Base-by-base conservation (phyloP, 1,140 invertebrate species). In the Caenorhabditis latens region DNA sequence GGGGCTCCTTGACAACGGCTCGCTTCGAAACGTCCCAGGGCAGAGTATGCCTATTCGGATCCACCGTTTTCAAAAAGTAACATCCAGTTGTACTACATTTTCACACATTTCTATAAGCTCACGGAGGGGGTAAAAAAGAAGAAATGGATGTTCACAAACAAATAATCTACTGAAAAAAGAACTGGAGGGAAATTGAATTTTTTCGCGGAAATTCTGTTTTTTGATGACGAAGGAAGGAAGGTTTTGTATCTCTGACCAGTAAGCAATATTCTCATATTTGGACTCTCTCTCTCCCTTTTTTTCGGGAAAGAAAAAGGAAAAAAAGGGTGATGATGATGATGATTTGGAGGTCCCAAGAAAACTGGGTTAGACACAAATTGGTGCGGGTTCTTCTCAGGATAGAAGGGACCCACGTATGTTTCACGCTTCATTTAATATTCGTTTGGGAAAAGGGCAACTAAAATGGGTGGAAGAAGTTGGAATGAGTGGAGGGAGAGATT, bases 361-460 rank as follows among this genome's bases (percentile, higher is more conserved):
- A 11, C 11, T 11, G 71, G 71, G 42, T 79, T 43, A 79, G 19
- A 79, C 71, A 79, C 71, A 79, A 79, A 79, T 79, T 79, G 71
- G 67, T 75, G n/a, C 67, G 67, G 67, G 48, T 79, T 46, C 71
- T 79, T 79, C 32, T 32, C 32, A 14, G 65, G 65, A 71, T 6
- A 7, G 14, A 19, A 14, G 58, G 57, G 58, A 63, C 58, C 58
- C 58, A 63, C 58, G 58, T 63, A 63, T 63, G 58, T 79, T 79
- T 79, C 71, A 79, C 71, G 71, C 71, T 79, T 79, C 71, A 79
- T 79, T 79, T 79, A 21, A 79, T 79, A 79, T 79, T 79, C 71
- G 50, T 79, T 50, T 50, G 71, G 46, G 71, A 50, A 79, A 79
- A 79, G n/a, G 43, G 71, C 43, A 63, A 21, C 40, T 43, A 21